phyloP scores from a whole-genome alignment of 2,113 vertebrate genomes.

The Pyrgilauda ruficollis region DNA sequence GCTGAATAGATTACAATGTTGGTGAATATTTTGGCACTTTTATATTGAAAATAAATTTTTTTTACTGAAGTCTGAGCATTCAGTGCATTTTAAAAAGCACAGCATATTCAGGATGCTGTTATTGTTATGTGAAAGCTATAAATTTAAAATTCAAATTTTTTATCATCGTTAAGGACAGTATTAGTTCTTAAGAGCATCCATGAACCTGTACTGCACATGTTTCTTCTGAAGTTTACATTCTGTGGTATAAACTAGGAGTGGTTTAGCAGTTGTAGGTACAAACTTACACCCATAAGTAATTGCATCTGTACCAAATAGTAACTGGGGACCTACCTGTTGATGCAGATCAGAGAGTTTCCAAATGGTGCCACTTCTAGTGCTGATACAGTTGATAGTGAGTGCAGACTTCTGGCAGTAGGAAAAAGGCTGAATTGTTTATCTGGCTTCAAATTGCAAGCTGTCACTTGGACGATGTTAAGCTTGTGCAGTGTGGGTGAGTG shows the following conservation, averaged over 20 bases:
- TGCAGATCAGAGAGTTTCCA: neutral
- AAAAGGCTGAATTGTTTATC: neutral
- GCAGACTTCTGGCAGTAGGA: neutral
- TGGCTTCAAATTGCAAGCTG: neutral
- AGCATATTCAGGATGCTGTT: neutral
- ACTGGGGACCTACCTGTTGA: neutral
- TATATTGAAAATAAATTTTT: conserved; percentile 84
- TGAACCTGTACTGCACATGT: neutral
- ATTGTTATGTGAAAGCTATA: neutral
- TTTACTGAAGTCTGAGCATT: conserved; percentile 70
- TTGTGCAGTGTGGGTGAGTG: neutral
- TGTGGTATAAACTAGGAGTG: neutral
- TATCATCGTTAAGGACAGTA: neutral
- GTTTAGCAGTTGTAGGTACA: neutral
- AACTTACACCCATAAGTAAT: neutral
- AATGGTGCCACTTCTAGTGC: neutral
- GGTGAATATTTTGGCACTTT: conserved; percentile 87
- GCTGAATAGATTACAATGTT: conserved; percentile 76
- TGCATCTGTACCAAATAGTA: neutral
- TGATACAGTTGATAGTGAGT: neutral
- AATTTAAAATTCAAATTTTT: neutral
- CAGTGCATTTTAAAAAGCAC: conserved; percentile 50
- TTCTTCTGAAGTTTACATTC: neutral
- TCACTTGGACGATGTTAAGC: rapidly evolving
- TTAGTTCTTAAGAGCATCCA: neutral